Evolutionary conservation across 2,888 invertebrate genomes (phyloP).

Genomic region (Temnothorax rugatulus): DNA sequence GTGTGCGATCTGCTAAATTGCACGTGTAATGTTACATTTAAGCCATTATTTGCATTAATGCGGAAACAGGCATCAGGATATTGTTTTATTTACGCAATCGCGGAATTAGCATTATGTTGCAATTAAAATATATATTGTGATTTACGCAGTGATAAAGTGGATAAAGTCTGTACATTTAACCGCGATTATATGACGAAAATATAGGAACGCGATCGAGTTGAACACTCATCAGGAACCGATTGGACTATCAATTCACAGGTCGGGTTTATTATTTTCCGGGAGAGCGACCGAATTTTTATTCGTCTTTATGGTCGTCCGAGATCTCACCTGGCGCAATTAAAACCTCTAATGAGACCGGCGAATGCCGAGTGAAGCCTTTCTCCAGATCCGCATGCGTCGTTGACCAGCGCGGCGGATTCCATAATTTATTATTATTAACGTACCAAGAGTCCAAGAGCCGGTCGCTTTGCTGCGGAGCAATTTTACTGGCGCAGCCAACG

Average conservation of each 20-base stretch:
- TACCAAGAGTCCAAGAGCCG: not conserved
- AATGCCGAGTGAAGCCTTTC: not conserved
- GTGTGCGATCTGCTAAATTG: constrained; percentile 31
- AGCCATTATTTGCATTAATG: constrained; percentile 24
- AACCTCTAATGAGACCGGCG: constrained; percentile 4
- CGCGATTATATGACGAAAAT: not conserved
- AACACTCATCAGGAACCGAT: not conserved
- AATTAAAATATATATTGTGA: constrained; percentile 36
- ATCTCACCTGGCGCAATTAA: constrained; percentile 14
- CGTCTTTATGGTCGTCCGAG: not conserved
- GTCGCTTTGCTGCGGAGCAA: constrained; percentile 8
- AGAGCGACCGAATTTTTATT: constrained; percentile 31
- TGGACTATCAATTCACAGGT: not conserved
- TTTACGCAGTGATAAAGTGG: not conserved
- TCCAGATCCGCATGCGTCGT: constrained; percentile 17
- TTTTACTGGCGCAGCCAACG: constrained; percentile 25
- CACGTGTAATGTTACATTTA: constrained; percentile 35
- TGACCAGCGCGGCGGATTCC: not conserved
- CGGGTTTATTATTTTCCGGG: constrained; percentile 24
- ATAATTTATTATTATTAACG: constrained; percentile 30
- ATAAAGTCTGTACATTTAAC: constrained; percentile 7
- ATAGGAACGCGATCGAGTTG: not conserved
- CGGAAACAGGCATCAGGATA: constrained; percentile 15
- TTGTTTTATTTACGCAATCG: constrained; percentile 42
- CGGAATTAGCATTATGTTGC: constrained; percentile 34